Base-by-base conservation (phyloP, 23 tunicate genomes). In the Ciona savignyi region DNA sequence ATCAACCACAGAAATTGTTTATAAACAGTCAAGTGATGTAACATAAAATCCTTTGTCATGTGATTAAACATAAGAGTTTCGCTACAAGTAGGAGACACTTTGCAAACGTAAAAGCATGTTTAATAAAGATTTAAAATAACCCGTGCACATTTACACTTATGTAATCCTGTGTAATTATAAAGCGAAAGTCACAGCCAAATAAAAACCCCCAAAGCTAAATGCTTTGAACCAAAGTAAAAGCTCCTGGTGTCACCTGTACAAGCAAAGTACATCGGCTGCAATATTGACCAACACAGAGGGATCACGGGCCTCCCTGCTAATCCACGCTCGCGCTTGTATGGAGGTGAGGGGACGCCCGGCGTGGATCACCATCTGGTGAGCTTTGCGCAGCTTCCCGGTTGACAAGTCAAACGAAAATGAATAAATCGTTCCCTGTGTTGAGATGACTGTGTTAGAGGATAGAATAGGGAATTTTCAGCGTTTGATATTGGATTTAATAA, bases 231-330 rank as follows among this genome's bases (percentile, higher is more conserved):
- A 49, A 15, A 11, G 61, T 49, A 11, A 49, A 49, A 49, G 24
- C n/a, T n/a, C n/a, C n/a, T n/a, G n/a, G n/a, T n/a, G 30, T 60
- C n/a, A 83, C 88, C 77, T 69, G 66, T 69, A 79, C 22, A 91
- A 66, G 35, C 86, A 72, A 25, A 91, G 62, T 22, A 29, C 68
- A 32, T 91, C 78, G 1, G 77, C 79, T 21, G 92, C 74, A 22
- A 80, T 77, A 51, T 91, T 91, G 23, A 91, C 83, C 51, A 91
- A 80, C 66, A 91, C 83, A 31, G 97, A 91, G 0, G 97, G 97
- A 66, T 91, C 91, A 1, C 86, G 70, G 0, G 97, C 97, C 32
- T 91, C 97, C 26, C 97, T 71, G 60, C 91, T 91, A 1, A 85
- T 78, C 97, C 97, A 91, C 9, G 97, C 84, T 2, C 97, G 76